Conservation (phyloP, 2,888 invertebrate species). For the Agonopterix alstromeriana region DNA sequence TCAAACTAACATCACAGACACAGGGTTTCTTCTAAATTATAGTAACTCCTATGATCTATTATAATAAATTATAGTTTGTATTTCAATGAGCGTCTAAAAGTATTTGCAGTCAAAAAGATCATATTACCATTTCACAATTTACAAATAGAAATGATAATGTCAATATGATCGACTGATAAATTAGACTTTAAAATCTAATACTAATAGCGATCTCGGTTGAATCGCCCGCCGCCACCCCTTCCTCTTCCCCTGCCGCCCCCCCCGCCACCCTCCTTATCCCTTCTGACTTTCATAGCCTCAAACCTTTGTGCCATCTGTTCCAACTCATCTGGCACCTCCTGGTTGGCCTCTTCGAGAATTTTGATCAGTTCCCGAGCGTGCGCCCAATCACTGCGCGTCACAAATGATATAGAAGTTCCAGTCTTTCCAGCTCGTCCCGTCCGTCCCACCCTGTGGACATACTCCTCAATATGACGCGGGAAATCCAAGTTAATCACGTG, state of each 20-base stretch:
- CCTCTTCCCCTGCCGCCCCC: constrained; percentile 50
- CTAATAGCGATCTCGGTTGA: constrained; percentile 8
- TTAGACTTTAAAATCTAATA: background rate
- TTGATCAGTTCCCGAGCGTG: constrained; percentile 88
- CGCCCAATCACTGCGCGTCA: constrained; percentile 89
- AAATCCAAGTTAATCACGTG: constrained; percentile 96
- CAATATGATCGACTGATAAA: too few relatives aligned
- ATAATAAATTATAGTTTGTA: too few relatives aligned
- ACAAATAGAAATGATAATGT: too few relatives aligned
- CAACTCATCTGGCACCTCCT: constrained; percentile 87
- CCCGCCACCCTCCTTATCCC: constrained; percentile 70
- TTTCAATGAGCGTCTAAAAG: too few relatives aligned
- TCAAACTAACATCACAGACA: too few relatives aligned
- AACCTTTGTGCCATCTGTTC: constrained; percentile 86
- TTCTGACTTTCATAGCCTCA: constrained; percentile 80
- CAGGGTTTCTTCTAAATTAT: too few relatives aligned
- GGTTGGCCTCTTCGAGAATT: constrained; percentile 91
- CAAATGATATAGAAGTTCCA: constrained; percentile 89
- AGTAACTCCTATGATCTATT: too few relatives aligned
- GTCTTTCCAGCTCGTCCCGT: constrained; percentile 94
- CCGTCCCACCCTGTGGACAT: constrained; percentile 96
- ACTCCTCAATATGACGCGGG: constrained; percentile 95
- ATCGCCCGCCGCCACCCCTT: constrained; percentile 33
- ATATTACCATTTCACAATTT: too few relatives aligned
- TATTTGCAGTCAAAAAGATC: too few relatives aligned